Conservation (phyloP, 2,888 invertebrate species). For the Drosophila subsilvestris region DNA sequence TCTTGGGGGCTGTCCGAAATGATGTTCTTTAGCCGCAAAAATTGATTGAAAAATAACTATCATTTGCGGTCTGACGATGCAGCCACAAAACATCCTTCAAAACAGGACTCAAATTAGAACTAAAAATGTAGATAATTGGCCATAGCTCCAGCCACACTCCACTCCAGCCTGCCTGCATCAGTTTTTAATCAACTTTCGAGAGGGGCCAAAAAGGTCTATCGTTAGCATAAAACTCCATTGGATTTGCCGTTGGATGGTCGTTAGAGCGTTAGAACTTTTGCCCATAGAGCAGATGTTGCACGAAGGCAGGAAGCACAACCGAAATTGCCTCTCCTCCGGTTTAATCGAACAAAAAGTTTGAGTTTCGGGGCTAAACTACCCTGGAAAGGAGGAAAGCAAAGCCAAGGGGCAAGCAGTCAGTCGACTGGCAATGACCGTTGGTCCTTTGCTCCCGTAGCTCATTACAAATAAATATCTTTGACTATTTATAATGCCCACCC, state of each 20-base stretch:
- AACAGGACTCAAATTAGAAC: not conserved
- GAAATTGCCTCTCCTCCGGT: slow-evolving; percentile 47
- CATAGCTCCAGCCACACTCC: slow-evolving; percentile 34
- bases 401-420: not conserved
- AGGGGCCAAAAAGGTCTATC: slow-evolving; percentile 34
- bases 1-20: slow-evolving; percentile 54
- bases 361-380: slow-evolving; percentile 55
- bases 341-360: slow-evolving; percentile 64
- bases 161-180: slow-evolving; percentile 24
- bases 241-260: slow-evolving; percentile 62
- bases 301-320: not conserved
- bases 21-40: slow-evolving; percentile 20
- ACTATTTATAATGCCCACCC: slow-evolving; percentile 68
- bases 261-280: slow-evolving; percentile 62
- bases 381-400: slow-evolving; percentile 9
- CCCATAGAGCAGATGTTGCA: slow-evolving; percentile 57
- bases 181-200: slow-evolving; percentile 67
- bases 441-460: slow-evolving; percentile 49
- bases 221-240: slow-evolving; percentile 58
- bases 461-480: slow-evolving; percentile 76
- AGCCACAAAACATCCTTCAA: slow-evolving; percentile 11
- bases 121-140: slow-evolving; percentile 35
- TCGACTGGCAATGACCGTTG: slow-evolving; percentile 51
- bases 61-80: slow-evolving; percentile 43
- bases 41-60: slow-evolving; percentile 64